Base-by-base conservation (phyloP, 2,113 vertebrate species). In the Pterophyllum scalare region DNA sequence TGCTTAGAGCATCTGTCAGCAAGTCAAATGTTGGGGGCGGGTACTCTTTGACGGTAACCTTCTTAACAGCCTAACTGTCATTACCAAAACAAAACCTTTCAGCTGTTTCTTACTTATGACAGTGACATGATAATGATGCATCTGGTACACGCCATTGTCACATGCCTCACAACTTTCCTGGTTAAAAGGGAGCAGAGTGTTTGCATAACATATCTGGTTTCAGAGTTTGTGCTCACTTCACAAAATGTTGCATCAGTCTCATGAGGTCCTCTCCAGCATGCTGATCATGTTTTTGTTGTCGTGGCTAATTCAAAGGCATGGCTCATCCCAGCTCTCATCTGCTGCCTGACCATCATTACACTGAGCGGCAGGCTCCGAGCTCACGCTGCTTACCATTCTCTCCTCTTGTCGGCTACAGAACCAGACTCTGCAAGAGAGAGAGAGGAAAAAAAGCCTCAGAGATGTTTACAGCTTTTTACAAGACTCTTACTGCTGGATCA, bases 201-300 rank as follows among this genome's bases (percentile, higher is more conserved):
- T 72, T 72, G 26, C 26, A n/a, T 52, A 72, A 0, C 65, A 8
- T 52, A 31, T 82, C 6, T 79, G 43, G 57, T 26, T 83, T 62
- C 57, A 75, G 28, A 67, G 59, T 78, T 75, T 60, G 54, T 80
- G 82, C 83, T 89, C 87, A 79, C 26, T 85, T 89, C 82, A 91
- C 87, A 87, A 85, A 88, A 85, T 79, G 31, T 52, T 74, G 72
- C n/a, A 6, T 82, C 56, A 56, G 11, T 28, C 40, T 49, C 46
- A 72, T 24, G 33, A 61, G 12, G 56, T 64, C 74, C 33, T 35
- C 49, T 46, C 38, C 57, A 67, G 92, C 89, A 90, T 93, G 90
- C 76, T 77, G 81, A 85, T 82, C 83, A 90, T 85, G 80, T 75
- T 82, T 77, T 78, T 38, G 75, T 75, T 78, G 76, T 84, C 26